Evolutionary conservation across 1,140 invertebrate species (phyloP).

Genomic region (Holotrichia oblita): DNA sequence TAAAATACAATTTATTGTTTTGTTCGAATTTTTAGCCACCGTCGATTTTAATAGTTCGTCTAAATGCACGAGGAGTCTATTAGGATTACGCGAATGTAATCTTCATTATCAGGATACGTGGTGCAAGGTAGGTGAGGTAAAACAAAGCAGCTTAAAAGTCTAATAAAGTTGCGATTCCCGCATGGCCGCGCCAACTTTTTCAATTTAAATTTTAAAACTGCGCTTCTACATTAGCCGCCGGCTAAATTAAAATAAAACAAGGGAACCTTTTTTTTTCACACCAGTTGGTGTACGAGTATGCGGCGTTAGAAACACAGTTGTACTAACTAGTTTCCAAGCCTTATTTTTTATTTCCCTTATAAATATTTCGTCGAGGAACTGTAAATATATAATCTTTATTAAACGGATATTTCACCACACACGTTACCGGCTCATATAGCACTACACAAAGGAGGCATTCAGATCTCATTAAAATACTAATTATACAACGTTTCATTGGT

Average conservation of each 20-base stretch:
- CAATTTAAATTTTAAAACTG: slow-evolving; percentile 29
- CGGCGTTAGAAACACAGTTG: too few species aligned
- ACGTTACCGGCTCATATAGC: too few species aligned
- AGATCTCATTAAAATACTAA: too few species aligned
- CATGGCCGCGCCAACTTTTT: slow-evolving; percentile 2
- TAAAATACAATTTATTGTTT: too few species aligned
- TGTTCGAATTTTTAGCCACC: slow-evolving; percentile 9
- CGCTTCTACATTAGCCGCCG: not conserved
- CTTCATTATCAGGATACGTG: slow-evolving; percentile 7
- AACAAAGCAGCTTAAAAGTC: slow-evolving; percentile 13
- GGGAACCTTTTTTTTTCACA: not conserved
- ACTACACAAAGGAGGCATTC: too few species aligned
- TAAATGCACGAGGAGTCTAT: slow-evolving; percentile 14
- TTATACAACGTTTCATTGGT: too few species aligned
- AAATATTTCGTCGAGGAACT: too few species aligned
- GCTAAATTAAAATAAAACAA: not conserved
- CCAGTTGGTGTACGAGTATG: too few species aligned
- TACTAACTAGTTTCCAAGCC: too few species aligned
- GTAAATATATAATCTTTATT: too few species aligned
- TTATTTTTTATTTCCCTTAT: too few species aligned
- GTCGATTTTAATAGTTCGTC: slow-evolving; percentile 13
- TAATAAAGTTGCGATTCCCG: slow-evolving; percentile 16
- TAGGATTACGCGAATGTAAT: slow-evolving; percentile 11
- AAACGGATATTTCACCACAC: too few species aligned
- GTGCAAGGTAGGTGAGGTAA: not conserved